A percentile compares a stretch with the other conserved stretches of the same genome.
These are phyloP conservation scores for Xestoiulus laeticollis DNA, from an alignment of 2,888 invertebrate genomes.

Conservation along the genomic window DNA sequence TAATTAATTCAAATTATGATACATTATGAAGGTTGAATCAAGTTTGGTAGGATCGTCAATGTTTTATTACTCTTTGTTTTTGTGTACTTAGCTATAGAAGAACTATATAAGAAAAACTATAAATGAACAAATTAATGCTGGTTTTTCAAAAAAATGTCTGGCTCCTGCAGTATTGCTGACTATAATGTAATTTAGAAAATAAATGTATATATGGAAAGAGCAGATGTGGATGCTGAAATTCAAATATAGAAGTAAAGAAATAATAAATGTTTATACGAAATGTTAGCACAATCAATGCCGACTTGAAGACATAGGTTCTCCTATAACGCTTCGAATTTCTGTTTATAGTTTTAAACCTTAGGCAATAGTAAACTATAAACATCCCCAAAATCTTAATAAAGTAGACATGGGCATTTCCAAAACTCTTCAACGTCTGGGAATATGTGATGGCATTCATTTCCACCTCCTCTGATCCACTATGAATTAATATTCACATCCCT, in stretches of 20 bases:
- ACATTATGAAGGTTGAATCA: too few species aligned
- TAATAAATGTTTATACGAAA: neutral
- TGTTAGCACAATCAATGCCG: neutral
- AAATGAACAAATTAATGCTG: too few species aligned
- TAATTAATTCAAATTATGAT: too few species aligned
- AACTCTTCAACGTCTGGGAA: neutral
- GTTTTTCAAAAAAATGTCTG: neutral
- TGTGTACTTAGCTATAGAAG: too few species aligned
- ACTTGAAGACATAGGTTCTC: neutral
- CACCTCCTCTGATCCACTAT: neutral
- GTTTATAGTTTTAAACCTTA: neutral
- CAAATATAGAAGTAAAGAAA: neutral
- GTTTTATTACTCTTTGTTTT: too few species aligned
- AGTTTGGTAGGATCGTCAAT: too few species aligned
- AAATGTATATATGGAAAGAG: neutral
- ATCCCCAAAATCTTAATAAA: neutral
- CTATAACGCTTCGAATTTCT: neutral
- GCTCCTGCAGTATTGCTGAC: neutral
- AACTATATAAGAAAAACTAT: too few species aligned
- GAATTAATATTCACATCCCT: conserved; percentile 17
- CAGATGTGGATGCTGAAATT: neutral
- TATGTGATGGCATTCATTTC: neutral
- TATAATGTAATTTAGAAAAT: neutral
- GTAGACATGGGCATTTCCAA: neutral
- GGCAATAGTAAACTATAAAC: neutral